Evolutionary conservation across 2,797 vertebrate species (phyloP).

Genomic region (Lepilemur ruficaudatus): DNA sequence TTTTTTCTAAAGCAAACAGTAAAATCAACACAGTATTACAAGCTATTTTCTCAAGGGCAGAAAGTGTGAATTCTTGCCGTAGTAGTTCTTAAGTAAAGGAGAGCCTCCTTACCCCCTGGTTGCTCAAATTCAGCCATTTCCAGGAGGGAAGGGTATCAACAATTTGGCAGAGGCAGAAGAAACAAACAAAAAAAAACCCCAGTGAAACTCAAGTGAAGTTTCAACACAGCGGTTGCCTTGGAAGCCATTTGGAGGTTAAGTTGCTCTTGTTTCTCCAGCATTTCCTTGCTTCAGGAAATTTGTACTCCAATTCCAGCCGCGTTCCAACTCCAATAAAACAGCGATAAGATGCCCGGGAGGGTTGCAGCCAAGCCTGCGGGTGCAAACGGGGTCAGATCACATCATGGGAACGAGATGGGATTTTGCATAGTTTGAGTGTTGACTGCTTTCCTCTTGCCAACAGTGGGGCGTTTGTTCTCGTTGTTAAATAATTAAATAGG

Average conservation of each 20-base stretch:
- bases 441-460: slow-evolving; percentile 64
- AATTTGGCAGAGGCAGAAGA: neutral
- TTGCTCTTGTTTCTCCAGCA: neutral
- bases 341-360: slow-evolving; percentile 53
- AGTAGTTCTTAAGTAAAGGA: neutral
- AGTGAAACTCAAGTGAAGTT: slow-evolving; percentile 34
- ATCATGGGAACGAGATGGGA: slow-evolving; percentile 68
- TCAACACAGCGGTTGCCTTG: slow-evolving; percentile 18
- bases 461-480: slow-evolving; percentile 63
- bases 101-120: neutral
- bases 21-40: neutral
- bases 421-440: slow-evolving; percentile 21
- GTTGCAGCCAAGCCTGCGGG: neutral
- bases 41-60: neutral
- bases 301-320: neutral
- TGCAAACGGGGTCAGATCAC: slow-evolving; percentile 47
- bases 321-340: slow-evolving; percentile 42
- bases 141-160: neutral
- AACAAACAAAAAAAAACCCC: neutral
- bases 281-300: slow-evolving; percentile 31
- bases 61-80: neutral
- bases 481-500: slow-evolving; percentile 75
- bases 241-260: slow-evolving; percentile 29
- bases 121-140: slow-evolving; percentile 31
- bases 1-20: neutral